Evolutionary conservation across 2,113 vertebrate species (phyloP).

Genomic region (Cynocephalus volans): DNA sequence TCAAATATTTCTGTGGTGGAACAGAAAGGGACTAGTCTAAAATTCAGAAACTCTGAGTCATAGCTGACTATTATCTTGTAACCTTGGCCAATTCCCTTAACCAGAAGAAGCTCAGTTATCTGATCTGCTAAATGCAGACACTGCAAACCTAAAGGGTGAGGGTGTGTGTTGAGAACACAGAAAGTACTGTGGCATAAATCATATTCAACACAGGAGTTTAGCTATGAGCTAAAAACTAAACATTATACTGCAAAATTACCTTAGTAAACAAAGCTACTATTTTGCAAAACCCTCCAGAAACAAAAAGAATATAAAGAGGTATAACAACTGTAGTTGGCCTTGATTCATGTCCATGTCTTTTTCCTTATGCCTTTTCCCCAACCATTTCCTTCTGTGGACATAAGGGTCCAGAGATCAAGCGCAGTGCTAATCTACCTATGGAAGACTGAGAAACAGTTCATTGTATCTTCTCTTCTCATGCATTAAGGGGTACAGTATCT

Average conservation of each 20-base stretch:
- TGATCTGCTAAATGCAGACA: neutral
- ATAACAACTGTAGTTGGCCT: neutral
- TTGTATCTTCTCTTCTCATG: neutral
- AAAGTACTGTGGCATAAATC: neutral
- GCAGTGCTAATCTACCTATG: neutral
- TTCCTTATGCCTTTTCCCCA: neutral
- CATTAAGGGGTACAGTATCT: neutral
- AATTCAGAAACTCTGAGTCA: neutral
- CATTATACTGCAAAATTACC: neutral
- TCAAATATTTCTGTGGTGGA: neutral
- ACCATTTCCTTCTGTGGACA: neutral
- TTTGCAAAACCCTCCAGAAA: neutral
- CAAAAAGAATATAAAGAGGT: neutral
- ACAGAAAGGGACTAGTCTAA: neutral
- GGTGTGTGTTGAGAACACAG: neutral
- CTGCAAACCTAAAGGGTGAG: neutral
- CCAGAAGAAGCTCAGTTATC: neutral
- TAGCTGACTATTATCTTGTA: neutral
- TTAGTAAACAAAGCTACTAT: slow-evolving; percentile 1
- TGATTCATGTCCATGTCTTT: slow-evolving; percentile 22
- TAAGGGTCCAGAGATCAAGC: neutral
- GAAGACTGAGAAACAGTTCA: neutral
- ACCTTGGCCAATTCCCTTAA: neutral
- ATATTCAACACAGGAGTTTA: neutral
- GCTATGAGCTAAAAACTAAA: neutral